These are phyloP conservation scores for Tachuris rubrigastra DNA, from an alignment of 2,113 vertebrate genomes.

Conservation along the genomic window DNA sequence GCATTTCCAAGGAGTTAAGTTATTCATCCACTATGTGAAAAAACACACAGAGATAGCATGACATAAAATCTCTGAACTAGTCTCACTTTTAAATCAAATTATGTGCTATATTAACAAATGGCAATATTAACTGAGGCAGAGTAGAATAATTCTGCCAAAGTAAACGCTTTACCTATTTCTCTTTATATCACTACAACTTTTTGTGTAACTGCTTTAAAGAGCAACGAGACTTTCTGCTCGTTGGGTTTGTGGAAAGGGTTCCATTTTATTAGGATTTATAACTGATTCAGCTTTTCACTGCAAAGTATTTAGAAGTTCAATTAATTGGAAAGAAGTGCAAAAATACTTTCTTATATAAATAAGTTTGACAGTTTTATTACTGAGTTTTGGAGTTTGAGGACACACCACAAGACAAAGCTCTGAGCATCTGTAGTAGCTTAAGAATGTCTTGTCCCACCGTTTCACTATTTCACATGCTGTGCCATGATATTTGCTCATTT, in stretches of 20 bases:
- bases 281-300: not conserved
- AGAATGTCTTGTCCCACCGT: not conserved
- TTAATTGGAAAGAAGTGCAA: not conserved
- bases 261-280: not conserved
- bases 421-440: not conserved
- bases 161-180: not conserved
- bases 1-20: not conserved
- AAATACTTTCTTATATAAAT: not conserved
- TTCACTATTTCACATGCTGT: fast-evolving
- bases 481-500: not conserved
- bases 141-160: not conserved
- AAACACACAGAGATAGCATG: not conserved
- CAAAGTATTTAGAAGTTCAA: not conserved
- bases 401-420: not conserved
- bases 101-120: not conserved
- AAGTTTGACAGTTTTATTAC: not conserved
- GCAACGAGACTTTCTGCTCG: not conserved
- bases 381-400: not conserved
- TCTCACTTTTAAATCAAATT: constrained; percentile 35
- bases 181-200: not conserved
- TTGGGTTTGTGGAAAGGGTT: not conserved
- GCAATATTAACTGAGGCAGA: not conserved
- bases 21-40: not conserved
- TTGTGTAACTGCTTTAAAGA: not conserved
- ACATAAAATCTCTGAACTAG: not conserved